These are phyloP conservation scores for Lepidotrigona ventralis DNA, from an alignment of 1,140 invertebrate genomes.

Conservation along the genomic window DNA sequence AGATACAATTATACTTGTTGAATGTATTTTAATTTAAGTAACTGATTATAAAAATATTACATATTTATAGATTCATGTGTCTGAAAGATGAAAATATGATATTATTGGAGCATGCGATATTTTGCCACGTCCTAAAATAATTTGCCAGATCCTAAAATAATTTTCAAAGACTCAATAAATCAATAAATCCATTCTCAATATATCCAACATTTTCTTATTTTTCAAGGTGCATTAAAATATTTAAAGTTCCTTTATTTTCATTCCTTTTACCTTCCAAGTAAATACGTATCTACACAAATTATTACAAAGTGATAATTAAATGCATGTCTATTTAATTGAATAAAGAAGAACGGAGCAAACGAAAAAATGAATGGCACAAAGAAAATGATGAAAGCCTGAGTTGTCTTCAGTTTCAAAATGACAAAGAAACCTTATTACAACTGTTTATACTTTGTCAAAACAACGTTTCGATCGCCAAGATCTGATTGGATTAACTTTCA, in stretches of 20 bases:
- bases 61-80: too few relatives aligned
- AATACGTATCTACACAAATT: neutral
- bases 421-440: constrained; percentile 38
- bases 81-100: too few relatives aligned
- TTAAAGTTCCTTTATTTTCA: neutral
- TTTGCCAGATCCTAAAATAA: too few relatives aligned
- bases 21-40: neutral
- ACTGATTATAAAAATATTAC: too few relatives aligned
- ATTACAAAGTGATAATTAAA: neutral
- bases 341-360: neutral
- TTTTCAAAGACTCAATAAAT: too few relatives aligned
- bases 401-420: neutral
- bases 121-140: too few relatives aligned
- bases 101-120: too few relatives aligned
- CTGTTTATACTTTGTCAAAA: constrained; percentile 48
- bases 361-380: neutral
- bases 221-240: neutral
- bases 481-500: constrained; percentile 64
- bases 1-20: neutral
- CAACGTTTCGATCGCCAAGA: constrained; percentile 7
- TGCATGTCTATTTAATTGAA: too few relatives aligned
- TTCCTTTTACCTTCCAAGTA: neutral
- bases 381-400: neutral
- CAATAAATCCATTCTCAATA: too few relatives aligned
- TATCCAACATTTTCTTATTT: too few relatives aligned